Percentiles rank a stretch among this genome's conserved stretches.
These are phyloP conservation scores for Sipha flava DNA, from an alignment of 1,140 invertebrate genomes.

Conservation along the genomic window DNA sequence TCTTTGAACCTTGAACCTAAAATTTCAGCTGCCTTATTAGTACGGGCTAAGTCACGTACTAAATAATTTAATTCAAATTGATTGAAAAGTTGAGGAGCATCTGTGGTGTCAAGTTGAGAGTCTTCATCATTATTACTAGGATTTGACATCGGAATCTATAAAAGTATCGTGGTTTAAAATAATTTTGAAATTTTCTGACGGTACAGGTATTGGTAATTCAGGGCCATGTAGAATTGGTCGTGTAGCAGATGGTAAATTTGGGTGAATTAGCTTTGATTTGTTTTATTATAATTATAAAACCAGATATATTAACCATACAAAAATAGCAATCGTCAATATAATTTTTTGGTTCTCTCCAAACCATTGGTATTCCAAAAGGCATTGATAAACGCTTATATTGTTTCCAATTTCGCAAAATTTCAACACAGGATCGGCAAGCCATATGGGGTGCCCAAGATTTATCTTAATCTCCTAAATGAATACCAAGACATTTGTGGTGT, in stretches of 20 bases:
- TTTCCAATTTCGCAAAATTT: slow-evolving; percentile 2
- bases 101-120: neutral
- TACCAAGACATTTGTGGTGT: neutral
- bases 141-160: neutral
- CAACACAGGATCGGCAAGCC: neutral
- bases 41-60: neutral
- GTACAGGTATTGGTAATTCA: neutral
- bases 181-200: neutral
- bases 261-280: neutral
- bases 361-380: slow-evolving; percentile 36
- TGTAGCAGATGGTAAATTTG: neutral
- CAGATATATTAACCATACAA: slow-evolving; percentile 27
- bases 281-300: neutral
- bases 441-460: slow-evolving; percentile 32
- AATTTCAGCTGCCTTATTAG: neutral
- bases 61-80: neutral
- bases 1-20: slow-evolving; percentile 34
- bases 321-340: slow-evolving; percentile 37
- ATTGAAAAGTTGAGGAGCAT: neutral
- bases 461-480: slow-evolving; percentile 5
- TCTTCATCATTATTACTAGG: neutral
- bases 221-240: neutral
- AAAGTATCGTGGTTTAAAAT: neutral
- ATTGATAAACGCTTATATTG: neutral
- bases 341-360: slow-evolving; percentile 36